Evolutionary conservation across 2,888 invertebrate species (phyloP).

Genomic region (Temnothorax rugatulus): DNA sequence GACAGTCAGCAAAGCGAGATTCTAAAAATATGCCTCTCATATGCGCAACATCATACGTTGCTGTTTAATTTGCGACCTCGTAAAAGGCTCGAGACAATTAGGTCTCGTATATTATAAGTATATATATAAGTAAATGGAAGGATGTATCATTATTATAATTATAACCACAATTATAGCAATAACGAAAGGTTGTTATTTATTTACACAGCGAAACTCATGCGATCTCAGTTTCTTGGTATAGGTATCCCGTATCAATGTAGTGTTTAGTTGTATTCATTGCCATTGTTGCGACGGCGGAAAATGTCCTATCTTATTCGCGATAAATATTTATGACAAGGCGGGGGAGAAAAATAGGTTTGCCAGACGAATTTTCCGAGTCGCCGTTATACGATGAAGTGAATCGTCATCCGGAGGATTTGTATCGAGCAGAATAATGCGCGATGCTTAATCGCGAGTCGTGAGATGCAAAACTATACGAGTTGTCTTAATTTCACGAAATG

Average conservation of each 20-base stretch:
- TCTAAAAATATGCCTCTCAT: background rate
- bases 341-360: constrained; percentile 1
- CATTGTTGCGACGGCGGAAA: too few species aligned
- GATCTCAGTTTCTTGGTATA: background rate
- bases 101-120: too few species aligned
- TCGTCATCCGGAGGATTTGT: constrained; percentile 64
- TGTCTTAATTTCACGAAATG: constrained; percentile 77
- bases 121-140: background rate
- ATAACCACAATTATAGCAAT: background rate
- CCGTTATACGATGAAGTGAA: background rate
- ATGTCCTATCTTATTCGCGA: too few species aligned
- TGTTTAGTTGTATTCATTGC: too few species aligned
- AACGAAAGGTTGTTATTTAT: background rate
- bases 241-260: too few species aligned
- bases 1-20: constrained; percentile 30
- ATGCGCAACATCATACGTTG: background rate
- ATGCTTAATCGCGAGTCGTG: constrained; percentile 74
- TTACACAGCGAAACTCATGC: background rate
- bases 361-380: background rate
- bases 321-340: constrained; percentile 14
- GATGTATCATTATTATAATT: background rate
- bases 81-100: background rate
- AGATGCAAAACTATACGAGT: constrained; percentile 71
- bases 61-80: background rate
- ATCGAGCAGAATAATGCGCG: constrained; percentile 55